phyloP scores from a whole-genome alignment of 2,797 vertebrate genomes.

The Sebastes aleutianus region DNA sequence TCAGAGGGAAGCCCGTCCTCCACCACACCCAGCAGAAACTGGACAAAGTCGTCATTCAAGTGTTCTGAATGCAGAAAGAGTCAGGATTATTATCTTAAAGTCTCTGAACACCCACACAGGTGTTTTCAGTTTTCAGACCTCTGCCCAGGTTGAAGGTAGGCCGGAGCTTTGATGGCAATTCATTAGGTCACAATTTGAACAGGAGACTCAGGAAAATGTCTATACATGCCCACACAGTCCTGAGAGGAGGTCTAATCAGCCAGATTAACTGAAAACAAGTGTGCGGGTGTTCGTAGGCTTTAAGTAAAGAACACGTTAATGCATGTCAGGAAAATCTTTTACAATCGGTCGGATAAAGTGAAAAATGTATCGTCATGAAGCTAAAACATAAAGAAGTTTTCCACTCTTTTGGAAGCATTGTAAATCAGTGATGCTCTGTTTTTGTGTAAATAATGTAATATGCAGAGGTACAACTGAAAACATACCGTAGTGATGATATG shows the following conservation, averaged over 20 bases:
- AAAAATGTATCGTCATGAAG: background rate
- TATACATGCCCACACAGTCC: too few species aligned
- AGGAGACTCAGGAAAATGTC: too few species aligned
- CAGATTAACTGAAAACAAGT: too few species aligned
- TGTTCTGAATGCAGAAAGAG: conserved; percentile 85
- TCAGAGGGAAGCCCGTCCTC: conserved; percentile 94
- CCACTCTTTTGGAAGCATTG: background rate
- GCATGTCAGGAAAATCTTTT: background rate
- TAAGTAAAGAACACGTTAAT: background rate
- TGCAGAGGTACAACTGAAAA: background rate
- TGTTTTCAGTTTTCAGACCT: too few species aligned
- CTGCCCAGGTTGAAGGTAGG: too few species aligned
- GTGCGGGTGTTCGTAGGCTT: too few species aligned
- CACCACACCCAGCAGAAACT: conserved; percentile 91
- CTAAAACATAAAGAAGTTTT: background rate
- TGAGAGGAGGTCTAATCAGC: too few species aligned
- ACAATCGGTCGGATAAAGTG: background rate
- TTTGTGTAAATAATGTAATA: background rate
- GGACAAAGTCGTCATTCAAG: conserved; percentile 91
- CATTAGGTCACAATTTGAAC: too few species aligned
- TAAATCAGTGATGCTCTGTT: background rate
- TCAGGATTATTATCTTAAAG: background rate
- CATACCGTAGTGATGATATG: conserved; percentile 96
- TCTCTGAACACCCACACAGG: background rate
- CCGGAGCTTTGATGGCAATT: too few species aligned